phyloP scores from a whole-genome alignment of 2,888 invertebrate genomes.

The Sesia bembeciformis region DNA sequence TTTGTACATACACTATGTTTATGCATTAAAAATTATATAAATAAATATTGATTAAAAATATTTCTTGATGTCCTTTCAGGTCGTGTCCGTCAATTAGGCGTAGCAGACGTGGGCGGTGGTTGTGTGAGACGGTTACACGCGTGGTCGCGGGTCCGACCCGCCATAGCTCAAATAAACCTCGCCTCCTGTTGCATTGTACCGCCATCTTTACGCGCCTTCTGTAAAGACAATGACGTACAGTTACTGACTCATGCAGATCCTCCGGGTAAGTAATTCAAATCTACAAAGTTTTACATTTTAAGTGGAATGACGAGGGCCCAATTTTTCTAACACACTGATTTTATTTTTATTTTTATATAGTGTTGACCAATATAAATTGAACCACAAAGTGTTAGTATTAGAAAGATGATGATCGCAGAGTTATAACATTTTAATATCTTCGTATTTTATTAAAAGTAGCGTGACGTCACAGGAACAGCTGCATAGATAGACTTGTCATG shows the following conservation, averaged over 20 bases:
- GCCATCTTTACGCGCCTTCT: conserved; percentile 89
- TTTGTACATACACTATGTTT: no score
- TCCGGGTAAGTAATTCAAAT: conserved; percentile 72
- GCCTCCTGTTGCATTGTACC: conserved; percentile 96
- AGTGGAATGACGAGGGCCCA: no score
- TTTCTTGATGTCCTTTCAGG: conserved; percentile 22
- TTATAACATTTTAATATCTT: no score
- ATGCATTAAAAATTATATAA: background rate
- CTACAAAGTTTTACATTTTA: no score
- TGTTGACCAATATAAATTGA: no score
- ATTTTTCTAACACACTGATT: no score
- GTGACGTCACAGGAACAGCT: no score
- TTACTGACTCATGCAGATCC: conserved; percentile 97
- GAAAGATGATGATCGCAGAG: no score
- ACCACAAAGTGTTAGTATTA: no score
- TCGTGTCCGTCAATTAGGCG: conserved; percentile 81
- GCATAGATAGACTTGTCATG: no score
- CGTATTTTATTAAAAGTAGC: no score
- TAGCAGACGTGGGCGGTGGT: conserved; percentile 91
- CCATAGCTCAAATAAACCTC: conserved; percentile 93
- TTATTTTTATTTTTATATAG: no score
- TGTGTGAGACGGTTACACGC: conserved; percentile 84
- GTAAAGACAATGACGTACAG: conserved; percentile 92
- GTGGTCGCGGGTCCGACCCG: conserved; percentile 86
- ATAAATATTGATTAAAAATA: background rate